Base-by-base conservation (phyloP, 2,888 invertebrate species). In the Orthosia gothica region DNA sequence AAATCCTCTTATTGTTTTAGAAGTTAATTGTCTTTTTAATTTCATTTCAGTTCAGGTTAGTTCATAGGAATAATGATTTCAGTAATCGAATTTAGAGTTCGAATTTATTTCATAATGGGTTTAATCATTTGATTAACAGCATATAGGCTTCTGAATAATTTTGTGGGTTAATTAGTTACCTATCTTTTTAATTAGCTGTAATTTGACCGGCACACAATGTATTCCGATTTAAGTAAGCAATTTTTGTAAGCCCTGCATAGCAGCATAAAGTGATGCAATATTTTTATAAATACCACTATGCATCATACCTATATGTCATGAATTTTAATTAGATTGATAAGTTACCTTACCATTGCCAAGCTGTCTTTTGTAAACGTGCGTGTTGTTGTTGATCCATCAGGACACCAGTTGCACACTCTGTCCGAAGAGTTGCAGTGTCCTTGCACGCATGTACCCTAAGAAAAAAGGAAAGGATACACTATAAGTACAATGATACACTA, bases 351-450 rank as follows among this genome's bases (percentile, higher is more conserved):
- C 95, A 91, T 92, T 94, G 40, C 91, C 91, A 2, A 96, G 91
- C 75, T 91, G 91, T 62, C 91, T 90, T 5, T 90, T 92, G 83
- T 95, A 94, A 13, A 93, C 81, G 64, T 95, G 92, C 0, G 96
- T 96, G 82, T 96, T 95, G 76, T 96, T 96, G 82, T 93, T 94
- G 88, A 95, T 0, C 96, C 96, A 71, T 95, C 95, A 9, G 95
- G 94, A 73, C 96, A 96, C 95, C 95, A 95, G 91, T 95, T 95
- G 91, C 96, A 96, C 18, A 80, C 83, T 0, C 94, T 89, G 76
- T 96, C 96, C 0, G 95, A 92, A 18, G 92, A 87, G 86, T 95
- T 95, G 89, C 96, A 96, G 55, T 95, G 94, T 0, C 96, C 96
- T 78, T 92, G 93, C 20, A 96, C 95, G 81, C 96, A 96, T 20